These are phyloP conservation scores for Pangasius macronema DNA, from an alignment of 2,797 vertebrate species.

Conservation along the genomic window DNA sequence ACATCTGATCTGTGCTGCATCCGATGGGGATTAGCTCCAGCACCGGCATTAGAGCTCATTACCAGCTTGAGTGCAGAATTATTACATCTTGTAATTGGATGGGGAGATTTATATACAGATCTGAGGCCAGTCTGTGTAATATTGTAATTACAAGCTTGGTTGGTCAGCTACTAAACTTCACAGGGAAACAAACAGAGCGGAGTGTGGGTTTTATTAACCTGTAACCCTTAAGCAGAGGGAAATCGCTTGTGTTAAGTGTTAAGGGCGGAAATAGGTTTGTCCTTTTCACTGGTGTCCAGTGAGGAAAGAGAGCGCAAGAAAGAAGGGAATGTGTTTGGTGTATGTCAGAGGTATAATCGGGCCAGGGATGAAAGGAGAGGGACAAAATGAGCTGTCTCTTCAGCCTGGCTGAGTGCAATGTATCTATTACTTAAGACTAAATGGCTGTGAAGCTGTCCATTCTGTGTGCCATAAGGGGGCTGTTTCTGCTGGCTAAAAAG, in stretches of 20 bases:
- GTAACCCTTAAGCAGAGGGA: constrained; percentile 80
- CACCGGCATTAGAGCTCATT: constrained; percentile 57
- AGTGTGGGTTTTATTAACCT: constrained; percentile 87
- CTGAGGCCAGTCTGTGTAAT: constrained; percentile 48
- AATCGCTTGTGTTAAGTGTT: constrained; percentile 78
- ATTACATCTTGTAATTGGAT: constrained; percentile 70
- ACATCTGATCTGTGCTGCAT: constrained; percentile 83
- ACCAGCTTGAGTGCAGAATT: constrained; percentile 64
- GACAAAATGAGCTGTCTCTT: constrained; percentile 81
- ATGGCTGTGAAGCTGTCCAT: constrained; percentile 83
- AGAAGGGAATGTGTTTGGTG: constrained; percentile 78
- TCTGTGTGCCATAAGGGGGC: constrained; percentile 73
- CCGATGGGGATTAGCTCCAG: constrained; percentile 53
- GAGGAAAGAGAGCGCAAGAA: constrained; percentile 75
- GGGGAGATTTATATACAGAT: constrained; percentile 64
- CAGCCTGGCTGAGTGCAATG: constrained; percentile 80
- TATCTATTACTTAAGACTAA: constrained; percentile 86
- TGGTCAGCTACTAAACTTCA: constrained; percentile 76
- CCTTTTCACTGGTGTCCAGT: constrained; percentile 76
- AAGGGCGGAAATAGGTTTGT: constrained; percentile 79
- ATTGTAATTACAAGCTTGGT: constrained; percentile 61
- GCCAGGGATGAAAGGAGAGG: constrained; percentile 48
- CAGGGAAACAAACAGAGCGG: constrained; percentile 87
- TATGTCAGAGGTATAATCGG: constrained; percentile 81
- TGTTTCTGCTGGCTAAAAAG: constrained; percentile 73